phyloP scores from a whole-genome alignment of 2,888 invertebrate species.

The Monochamus alternatus region DNA sequence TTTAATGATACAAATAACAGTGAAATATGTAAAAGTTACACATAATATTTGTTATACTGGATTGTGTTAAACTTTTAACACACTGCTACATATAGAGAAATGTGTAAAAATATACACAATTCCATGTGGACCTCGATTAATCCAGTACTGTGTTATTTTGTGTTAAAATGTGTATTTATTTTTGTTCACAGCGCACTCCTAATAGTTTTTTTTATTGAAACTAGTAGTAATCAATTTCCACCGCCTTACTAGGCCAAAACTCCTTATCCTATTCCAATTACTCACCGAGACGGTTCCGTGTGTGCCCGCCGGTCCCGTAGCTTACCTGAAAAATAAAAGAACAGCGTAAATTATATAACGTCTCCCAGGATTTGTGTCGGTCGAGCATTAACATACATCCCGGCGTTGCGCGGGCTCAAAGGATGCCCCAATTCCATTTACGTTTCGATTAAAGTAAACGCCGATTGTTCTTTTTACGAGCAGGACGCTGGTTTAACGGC shows the following conservation, averaged over 20 bases:
- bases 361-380: neutral
- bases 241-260: neutral
- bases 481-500: conserved; percentile 30
- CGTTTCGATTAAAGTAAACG: conserved; percentile 40
- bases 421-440: conserved; percentile 37
- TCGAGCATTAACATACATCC: conserved; percentile 10
- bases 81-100: too few species aligned
- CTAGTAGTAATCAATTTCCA: neutral
- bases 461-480: conserved; percentile 38
- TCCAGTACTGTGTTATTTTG: too few species aligned
- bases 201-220: too few species aligned
- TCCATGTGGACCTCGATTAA: too few species aligned
- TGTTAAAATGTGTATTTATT: too few species aligned
- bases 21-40: too few species aligned
- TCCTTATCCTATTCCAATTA: conserved; percentile 5
- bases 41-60: too few species aligned
- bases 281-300: conserved; percentile 14
- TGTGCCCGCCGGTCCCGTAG: neutral
- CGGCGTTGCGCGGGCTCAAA: conserved; percentile 28
- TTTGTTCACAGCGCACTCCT: too few species aligned
- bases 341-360: conserved; percentile 9
- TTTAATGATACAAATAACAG: too few species aligned
- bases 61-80: too few species aligned
- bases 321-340: conserved; percentile 24
- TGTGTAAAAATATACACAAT: too few species aligned